Evolutionary conservation across 2,888 invertebrate genomes (phyloP).

Genomic region (Tryphoninae sp.): DNA sequence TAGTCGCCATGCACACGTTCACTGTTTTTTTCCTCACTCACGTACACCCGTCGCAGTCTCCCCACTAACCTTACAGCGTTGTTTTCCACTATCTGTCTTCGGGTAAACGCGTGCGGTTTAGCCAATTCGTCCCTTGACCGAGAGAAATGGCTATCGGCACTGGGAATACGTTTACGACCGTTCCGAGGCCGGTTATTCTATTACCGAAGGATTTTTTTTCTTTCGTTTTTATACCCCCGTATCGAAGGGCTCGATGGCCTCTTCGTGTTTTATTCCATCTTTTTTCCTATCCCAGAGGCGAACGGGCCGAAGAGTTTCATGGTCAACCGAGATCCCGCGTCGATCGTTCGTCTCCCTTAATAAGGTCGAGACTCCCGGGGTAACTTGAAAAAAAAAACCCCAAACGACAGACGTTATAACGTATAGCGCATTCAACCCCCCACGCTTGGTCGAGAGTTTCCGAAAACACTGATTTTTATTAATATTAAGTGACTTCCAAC

Average conservation of each 20-base stretch:
- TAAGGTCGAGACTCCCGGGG: conserved; percentile 70
- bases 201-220: conserved; percentile 79
- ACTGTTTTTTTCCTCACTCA: not conserved
- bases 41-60: not conserved
- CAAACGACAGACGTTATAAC: conserved; percentile 7
- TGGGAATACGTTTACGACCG: conserved; percentile 81
- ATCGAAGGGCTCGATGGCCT: conserved; percentile 69
- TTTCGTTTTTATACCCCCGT: conserved; percentile 77
- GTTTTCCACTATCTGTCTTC: conserved; percentile 78
- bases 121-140: conserved; percentile 80
- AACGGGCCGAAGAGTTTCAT: conserved; percentile 26
- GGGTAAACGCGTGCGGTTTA: conserved; percentile 78
- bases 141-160: conserved; percentile 81
- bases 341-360: conserved; percentile 74
- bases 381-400: conserved; percentile 40
- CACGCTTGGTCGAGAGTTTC: conserved; percentile 9
- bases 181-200: conserved; percentile 80
- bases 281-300: conserved; percentile 32
- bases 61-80: conserved; percentile 60
- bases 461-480: conserved; percentile 61
- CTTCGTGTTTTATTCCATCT: conserved; percentile 13
- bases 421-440: conserved; percentile 11
- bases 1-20: conserved; percentile 7
- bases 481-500: conserved; percentile 44
- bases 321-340: conserved; percentile 63